Base-by-base conservation (phyloP, 2,113 vertebrate genomes). In the Nibea albiflora region DNA sequence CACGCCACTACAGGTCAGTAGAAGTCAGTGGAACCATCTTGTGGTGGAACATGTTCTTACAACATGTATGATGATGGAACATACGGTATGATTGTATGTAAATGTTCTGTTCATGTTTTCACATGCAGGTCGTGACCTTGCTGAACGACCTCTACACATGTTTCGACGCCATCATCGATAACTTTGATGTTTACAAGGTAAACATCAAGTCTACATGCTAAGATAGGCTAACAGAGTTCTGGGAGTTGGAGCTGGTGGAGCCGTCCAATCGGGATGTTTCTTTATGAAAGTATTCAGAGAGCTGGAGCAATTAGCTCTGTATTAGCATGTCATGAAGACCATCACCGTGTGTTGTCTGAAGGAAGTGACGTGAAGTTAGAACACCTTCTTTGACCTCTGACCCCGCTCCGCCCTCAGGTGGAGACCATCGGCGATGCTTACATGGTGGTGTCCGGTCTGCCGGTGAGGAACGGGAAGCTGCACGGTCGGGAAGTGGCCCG, bases 121-220 rank as follows among this genome's bases (percentile, higher is more conserved):
- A 2, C 22, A 0, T 60, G 0, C 88, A 97, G 97, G 97, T 98
- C 26, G 97, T 98, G 81, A 96, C 96, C 0, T 82, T 98, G 66
- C 88, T 98, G 80, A 98, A 98, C 17, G 97, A 98, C 79, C 94
- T 98, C 49, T 98, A 98, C 90, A 98, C 97, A 3, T 58, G 97
- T 76, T 98, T 98, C 3, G 97, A 98, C 0, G 97, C 97, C 77
- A 97, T 98, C 90, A 98, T 98, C n/a, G 97, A 98, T 91, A 97
- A 97, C 93, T 98, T 98, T 58, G 97, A 98, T 1, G 97, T 98
- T 78, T 98, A 98, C 93, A 98, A 98, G 96, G 97, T 98, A 84
- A 67, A 26, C 24, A 26, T 26, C 24, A 26, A 26, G 24, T 26
- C 24, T 46, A 4, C 12, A 4, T 65, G 50, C 42, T 65, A 44